These are phyloP conservation scores for Bovichtus diacanthus DNA, from an alignment of 2,797 vertebrate genomes.

Conservation along the genomic window DNA sequence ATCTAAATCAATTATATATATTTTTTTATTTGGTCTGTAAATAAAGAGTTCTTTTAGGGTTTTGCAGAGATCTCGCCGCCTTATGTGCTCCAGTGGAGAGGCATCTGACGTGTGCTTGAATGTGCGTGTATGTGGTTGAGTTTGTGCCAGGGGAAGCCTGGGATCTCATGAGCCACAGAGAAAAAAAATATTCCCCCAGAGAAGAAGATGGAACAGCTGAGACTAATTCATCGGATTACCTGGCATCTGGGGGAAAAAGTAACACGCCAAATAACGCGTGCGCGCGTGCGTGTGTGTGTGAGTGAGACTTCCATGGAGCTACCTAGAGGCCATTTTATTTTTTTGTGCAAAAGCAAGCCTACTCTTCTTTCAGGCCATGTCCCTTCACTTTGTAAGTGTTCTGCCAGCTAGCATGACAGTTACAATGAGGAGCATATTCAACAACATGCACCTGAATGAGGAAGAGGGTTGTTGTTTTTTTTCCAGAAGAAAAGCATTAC, in stretches of 20 bases:
- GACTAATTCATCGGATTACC: constrained; percentile 60
- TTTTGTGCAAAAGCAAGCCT: constrained; percentile 8
- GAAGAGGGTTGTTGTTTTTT: constrained; percentile 1
- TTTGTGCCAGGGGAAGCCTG: constrained; percentile 39
- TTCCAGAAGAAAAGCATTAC: background rate
- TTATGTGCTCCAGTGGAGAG: constrained; percentile 16
- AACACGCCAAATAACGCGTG: constrained; percentile 25
- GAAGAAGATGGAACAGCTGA: constrained; percentile 63
- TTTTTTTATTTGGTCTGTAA: constrained; percentile 1
- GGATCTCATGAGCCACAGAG: constrained; percentile 23
- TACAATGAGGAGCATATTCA: background rate
- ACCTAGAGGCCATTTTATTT: no score
- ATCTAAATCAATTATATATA: constrained; percentile 14
- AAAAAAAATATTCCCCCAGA: constrained; percentile 49
- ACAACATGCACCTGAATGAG: constrained; percentile 9
- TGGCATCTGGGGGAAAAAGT: constrained; percentile 47
- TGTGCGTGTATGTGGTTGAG: constrained; percentile 29
- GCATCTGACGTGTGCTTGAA: constrained; percentile 40
- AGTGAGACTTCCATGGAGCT: no score
- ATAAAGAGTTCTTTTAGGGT: background rate
- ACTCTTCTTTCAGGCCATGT: constrained; percentile 18
- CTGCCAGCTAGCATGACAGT: constrained; percentile 9
- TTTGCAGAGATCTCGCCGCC: constrained; percentile 11
- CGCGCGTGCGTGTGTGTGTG: background rate
- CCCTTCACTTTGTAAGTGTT: constrained; percentile 22